Evolutionary conservation across 2,113 vertebrate genomes (phyloP).

Genomic region (Chloropsis cyanopogon): DNA sequence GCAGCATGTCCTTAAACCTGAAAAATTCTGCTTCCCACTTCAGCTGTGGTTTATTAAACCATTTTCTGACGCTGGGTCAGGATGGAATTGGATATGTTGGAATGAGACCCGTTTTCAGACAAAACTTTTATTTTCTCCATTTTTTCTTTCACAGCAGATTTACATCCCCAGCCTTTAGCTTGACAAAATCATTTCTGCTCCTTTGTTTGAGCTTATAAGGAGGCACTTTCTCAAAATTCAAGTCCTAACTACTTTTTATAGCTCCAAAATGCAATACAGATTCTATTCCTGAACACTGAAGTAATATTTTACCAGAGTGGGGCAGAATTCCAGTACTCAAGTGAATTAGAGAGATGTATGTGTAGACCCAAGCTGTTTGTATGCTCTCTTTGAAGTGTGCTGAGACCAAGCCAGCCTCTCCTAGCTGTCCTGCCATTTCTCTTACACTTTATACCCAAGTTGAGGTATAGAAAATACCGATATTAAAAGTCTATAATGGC

Average conservation of each 20-base stretch:
- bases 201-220: not conserved
- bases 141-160: not conserved
- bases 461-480: constrained; percentile 19
- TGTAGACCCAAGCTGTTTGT: not conserved
- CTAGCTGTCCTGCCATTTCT: not conserved
- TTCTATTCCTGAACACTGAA: not conserved
- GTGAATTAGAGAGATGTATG: not conserved
- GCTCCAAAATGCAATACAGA: constrained; percentile 2
- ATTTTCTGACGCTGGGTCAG: not conserved
- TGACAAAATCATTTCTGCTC: not conserved
- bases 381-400: not conserved
- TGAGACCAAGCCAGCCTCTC: not conserved
- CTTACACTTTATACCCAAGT: not conserved
- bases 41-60: constrained; percentile 28
- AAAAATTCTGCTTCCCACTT: not conserved
- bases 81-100: constrained; percentile 9
- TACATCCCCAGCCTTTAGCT: not conserved
- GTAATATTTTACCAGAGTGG: not conserved
- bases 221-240: not conserved
- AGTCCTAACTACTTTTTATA: not conserved
- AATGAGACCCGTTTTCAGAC: not conserved
- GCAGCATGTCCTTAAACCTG: not conserved
- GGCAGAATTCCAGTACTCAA: not conserved
- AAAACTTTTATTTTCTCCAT: constrained; percentile 11
- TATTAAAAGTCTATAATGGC: not conserved